phyloP scores from a whole-genome alignment of 2,113 vertebrate genomes.

The Eubucco bourcierii region DNA sequence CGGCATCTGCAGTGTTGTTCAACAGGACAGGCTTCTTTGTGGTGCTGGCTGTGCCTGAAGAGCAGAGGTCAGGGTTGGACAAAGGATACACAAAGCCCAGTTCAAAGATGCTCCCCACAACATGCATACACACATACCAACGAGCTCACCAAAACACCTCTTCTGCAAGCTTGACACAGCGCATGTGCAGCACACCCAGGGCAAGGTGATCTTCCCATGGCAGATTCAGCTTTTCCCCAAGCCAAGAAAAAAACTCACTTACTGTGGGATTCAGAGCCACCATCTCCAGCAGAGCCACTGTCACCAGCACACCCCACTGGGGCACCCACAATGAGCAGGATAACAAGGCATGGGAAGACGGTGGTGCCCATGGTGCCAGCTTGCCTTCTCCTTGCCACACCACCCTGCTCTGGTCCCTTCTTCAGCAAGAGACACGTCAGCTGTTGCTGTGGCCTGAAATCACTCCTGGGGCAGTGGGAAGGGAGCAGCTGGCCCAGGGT shows the following conservation, averaged over 20 bases:
- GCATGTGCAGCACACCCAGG: not conserved
- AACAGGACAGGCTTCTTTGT: constrained; percentile 58
- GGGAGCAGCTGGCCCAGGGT: constrained; percentile 57
- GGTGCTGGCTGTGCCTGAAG: constrained; percentile 46
- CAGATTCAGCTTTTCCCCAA: not conserved
- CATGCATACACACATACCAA: not conserved
- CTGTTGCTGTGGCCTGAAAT: not conserved
- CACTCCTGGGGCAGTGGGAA: constrained; percentile 49
- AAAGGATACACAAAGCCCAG: not conserved
- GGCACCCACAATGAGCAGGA: not conserved
- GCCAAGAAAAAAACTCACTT: constrained; percentile 30
- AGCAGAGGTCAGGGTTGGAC: not conserved
- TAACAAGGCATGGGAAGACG: rapidly evolving
- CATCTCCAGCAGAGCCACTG: not conserved
- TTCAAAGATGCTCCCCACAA: not conserved
- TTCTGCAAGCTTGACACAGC: not conserved
- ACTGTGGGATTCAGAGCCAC: constrained; percentile 27
- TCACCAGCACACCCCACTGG: not conserved
- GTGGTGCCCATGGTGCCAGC: not conserved
- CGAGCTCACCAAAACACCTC: not conserved
- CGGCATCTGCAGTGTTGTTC: constrained; percentile 50
- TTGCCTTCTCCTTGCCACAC: not conserved
- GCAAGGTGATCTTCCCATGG: not conserved
- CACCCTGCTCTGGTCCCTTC: not conserved
- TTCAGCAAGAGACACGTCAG: not conserved